Conservation (phyloP, 2,888 invertebrate genomes). For the Brachyptera putata region DNA sequence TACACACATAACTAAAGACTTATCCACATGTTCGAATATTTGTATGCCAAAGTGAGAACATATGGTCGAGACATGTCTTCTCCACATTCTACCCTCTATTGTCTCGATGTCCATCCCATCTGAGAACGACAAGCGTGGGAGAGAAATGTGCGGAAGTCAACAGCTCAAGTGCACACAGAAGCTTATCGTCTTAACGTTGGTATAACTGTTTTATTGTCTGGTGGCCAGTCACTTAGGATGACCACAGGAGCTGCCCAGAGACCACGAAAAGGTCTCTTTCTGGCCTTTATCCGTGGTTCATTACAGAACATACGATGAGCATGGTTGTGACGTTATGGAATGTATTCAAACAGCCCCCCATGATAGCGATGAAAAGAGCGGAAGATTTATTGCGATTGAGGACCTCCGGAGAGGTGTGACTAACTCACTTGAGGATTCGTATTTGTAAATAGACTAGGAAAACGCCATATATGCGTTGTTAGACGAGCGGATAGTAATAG, state of each 20-base stretch:
- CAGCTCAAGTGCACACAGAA: not conserved
- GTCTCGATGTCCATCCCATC: too few species aligned
- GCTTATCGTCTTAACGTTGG: not conserved
- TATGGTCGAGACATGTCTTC: too few species aligned
- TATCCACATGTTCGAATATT: too few species aligned
- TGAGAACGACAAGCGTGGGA: constrained; percentile 2
- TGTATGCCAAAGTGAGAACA: too few species aligned
- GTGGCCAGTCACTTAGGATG: not conserved
- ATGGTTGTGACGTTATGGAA: not conserved
- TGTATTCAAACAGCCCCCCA: not conserved
- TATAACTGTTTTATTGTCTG: constrained; percentile 11
- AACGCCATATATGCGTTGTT: too few species aligned
- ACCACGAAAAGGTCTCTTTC: too few species aligned
- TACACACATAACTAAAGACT: too few species aligned
- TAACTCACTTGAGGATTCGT: not conserved
- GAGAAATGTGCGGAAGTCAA: constrained; percentile 1
- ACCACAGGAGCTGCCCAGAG: not conserved
- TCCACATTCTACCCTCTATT: too few species aligned
- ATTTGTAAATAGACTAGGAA: too few species aligned
- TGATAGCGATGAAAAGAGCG: not conserved
- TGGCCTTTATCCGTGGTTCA: not conserved
- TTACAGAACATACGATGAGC: not conserved
- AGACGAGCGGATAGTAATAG: too few species aligned
- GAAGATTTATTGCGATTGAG: constrained; percentile 10
- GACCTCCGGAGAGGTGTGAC: constrained; percentile 2